phyloP scores from a whole-genome alignment of 2,797 vertebrate genomes.

The Karalla daura region DNA sequence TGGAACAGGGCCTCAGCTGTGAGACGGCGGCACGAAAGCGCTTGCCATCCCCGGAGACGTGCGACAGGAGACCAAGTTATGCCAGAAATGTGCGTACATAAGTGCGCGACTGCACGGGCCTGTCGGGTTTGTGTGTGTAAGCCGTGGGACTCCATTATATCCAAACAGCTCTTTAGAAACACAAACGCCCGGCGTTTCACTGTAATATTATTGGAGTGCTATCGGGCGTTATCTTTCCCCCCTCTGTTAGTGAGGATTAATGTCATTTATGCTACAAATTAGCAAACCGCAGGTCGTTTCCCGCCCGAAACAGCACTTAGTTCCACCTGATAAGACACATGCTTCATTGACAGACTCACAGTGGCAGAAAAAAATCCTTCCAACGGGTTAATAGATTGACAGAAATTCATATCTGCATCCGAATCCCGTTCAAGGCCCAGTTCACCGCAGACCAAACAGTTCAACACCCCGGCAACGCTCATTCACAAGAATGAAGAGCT shows the following conservation, averaged over 20 bases:
- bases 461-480: slow-evolving; percentile 1
- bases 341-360: background rate
- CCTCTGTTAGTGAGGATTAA: background rate
- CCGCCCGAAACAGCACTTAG: background rate
- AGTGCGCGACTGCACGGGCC: background rate
- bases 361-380: slow-evolving; percentile 9
- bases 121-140: background rate
- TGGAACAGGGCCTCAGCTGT: slow-evolving; percentile 65
- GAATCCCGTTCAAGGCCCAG: background rate
- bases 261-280: background rate
- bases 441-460: slow-evolving; percentile 26
- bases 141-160: background rate
- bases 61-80: slow-evolving; percentile 51
- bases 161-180: background rate
- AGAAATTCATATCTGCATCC: background rate
- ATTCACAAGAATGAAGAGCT: slow-evolving; percentile 55
- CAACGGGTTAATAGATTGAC: slow-evolving; percentile 8
- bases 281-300: background rate
- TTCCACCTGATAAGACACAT: background rate
- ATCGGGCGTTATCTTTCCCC: background rate
- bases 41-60: slow-evolving; percentile 40
- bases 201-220: background rate
- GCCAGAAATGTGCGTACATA: slow-evolving; percentile 51
- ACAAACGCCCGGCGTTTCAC: background rate
- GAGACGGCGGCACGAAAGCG: slow-evolving; percentile 33